Conservation (phyloP, 2,888 invertebrate species). For the Nebria salina region DNA sequence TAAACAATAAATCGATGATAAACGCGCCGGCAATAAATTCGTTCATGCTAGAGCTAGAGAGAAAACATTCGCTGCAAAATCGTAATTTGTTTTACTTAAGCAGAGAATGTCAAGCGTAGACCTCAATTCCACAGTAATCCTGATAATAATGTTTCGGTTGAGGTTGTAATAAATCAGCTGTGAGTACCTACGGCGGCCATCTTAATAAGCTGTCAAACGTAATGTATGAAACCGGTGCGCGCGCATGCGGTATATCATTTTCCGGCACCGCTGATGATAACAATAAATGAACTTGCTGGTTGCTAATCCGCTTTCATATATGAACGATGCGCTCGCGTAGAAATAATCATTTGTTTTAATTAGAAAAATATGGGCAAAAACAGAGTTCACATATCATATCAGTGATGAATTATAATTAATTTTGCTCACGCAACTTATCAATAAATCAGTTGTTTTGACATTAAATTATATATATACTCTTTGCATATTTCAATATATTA, state of each 20-base stretch:
- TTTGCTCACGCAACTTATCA: no score
- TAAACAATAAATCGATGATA: constrained; percentile 46
- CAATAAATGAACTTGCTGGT: constrained; percentile 22
- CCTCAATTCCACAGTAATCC: constrained; percentile 50
- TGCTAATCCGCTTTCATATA: constrained; percentile 5
- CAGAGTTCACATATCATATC: not conserved
- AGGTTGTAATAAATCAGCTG: constrained; percentile 49
- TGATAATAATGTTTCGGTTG: constrained; percentile 51
- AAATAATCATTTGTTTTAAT: constrained; percentile 1
- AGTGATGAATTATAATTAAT: not conserved
- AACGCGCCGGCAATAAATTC: constrained; percentile 43
- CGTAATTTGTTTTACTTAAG: constrained; percentile 57
- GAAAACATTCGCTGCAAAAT: constrained; percentile 49
- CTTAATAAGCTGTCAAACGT: constrained; percentile 46
- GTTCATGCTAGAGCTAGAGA: constrained; percentile 4
- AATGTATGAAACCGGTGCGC: constrained; percentile 37
- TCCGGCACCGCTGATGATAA: constrained; percentile 26
- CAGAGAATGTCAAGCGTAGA: constrained; percentile 54
- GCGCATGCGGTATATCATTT: constrained; percentile 14
- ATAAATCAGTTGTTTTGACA: no score
- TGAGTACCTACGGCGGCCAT: constrained; percentile 36
- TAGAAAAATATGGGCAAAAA: not conserved
- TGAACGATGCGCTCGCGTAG: not conserved
- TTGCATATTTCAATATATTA: no score
- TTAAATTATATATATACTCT: no score